Conservation (phyloP, 2,113 vertebrate genomes). For the Brienomyrus longianalis region DNA sequence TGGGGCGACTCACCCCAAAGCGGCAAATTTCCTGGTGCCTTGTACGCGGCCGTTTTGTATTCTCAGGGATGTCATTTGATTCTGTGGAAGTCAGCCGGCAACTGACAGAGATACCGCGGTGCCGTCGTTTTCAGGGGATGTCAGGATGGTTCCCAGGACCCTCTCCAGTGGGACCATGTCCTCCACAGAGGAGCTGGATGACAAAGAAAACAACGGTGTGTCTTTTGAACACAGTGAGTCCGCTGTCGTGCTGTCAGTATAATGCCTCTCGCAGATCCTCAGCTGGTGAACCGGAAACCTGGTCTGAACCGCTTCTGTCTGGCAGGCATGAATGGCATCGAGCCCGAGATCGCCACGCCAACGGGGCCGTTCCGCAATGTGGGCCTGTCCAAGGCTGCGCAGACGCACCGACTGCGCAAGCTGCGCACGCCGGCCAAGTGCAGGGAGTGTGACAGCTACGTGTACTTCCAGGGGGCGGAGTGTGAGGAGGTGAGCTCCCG, state of each 20-base stretch:
- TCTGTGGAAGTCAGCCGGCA: not conserved
- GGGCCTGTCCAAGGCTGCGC: constrained; percentile 84
- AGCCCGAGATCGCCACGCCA: constrained; percentile 60
- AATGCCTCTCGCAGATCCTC: not conserved
- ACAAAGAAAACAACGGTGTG: constrained; percentile 58
- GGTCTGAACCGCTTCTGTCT: not conserved
- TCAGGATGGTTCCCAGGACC: constrained; percentile 64
- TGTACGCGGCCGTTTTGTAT: too few relatives aligned
- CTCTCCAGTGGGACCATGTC: constrained; percentile 75
- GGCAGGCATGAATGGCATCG: constrained; percentile 74
- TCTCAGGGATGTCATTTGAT: not conserved
- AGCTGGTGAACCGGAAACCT: not conserved
- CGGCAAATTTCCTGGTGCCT: not conserved
- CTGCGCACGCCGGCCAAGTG: constrained; percentile 85
- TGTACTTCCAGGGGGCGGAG: constrained; percentile 94
- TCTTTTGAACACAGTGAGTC: constrained; percentile 74
- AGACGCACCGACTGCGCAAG: constrained; percentile 83
- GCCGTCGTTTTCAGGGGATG: constrained; percentile 61
- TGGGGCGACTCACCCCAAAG: too few relatives aligned
- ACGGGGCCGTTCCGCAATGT: constrained; percentile 80
- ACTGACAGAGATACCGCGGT: not conserved
- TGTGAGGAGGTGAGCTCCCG: constrained; percentile 81
- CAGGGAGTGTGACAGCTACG: constrained; percentile 92
- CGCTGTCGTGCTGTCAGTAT: not conserved
- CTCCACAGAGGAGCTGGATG: constrained; percentile 71